Conservation (phyloP, 2,888 invertebrate species). For the Aspidiotus rigidus region DNA sequence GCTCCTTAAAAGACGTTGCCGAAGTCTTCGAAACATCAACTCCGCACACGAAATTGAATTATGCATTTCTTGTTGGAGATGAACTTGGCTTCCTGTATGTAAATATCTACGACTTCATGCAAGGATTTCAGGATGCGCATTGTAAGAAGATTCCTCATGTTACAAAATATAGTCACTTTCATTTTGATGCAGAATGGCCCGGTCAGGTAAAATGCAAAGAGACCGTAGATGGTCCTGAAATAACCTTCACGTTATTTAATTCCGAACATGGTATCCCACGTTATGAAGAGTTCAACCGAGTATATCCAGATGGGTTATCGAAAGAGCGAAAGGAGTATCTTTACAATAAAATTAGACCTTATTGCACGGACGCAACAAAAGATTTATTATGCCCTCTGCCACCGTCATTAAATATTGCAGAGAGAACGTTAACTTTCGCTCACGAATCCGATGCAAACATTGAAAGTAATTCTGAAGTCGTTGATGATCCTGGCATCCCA, state of each 20-base stretch:
- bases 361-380: not conserved
- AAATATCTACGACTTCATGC: not conserved
- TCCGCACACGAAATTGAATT: not conserved
- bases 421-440: too few relatives aligned
- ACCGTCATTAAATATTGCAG: too few relatives aligned
- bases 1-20: not conserved
- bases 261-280: too few relatives aligned
- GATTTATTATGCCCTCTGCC: not conserved
- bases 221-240: not conserved
- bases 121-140: not conserved
- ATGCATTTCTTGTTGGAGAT: not conserved
- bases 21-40: not conserved
- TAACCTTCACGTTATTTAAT: not conserved
- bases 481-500: not conserved
- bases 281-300: too few relatives aligned
- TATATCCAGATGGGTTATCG: not conserved
- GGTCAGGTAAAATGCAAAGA: not conserved
- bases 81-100: not conserved
- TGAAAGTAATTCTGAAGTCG: not conserved
- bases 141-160: slow-evolving; percentile 1
- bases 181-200: not conserved
- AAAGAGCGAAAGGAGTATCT: not conserved
- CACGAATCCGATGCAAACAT: too few relatives aligned
- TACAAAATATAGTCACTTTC: not conserved
- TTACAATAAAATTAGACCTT: not conserved